phyloP scores from a whole-genome alignment of 2,888 invertebrate species.

The Helicoverpa assulta region DNA sequence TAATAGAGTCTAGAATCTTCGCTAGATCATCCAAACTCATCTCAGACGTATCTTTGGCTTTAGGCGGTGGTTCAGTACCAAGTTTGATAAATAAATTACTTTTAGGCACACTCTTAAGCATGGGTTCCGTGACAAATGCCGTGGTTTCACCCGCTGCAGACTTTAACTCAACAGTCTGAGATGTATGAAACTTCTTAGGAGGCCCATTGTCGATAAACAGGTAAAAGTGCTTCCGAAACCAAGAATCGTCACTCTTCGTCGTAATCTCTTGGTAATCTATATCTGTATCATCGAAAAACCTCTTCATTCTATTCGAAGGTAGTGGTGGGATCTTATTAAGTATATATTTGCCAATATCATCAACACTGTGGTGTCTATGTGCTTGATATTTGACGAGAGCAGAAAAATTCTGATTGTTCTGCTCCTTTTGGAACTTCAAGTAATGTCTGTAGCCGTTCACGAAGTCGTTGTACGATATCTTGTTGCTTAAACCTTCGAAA shows the following conservation, averaged over 20 bases:
- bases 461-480: conserved; percentile 79
- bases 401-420: conserved; percentile 77
- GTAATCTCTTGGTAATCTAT: conserved; percentile 79
- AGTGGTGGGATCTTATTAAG: conserved; percentile 79
- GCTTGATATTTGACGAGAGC: conserved; percentile 81
- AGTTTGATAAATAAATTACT: conserved; percentile 14
- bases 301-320: conserved; percentile 60
- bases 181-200: conserved; percentile 77
- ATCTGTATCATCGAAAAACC: conserved; percentile 74
- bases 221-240: conserved; percentile 83
- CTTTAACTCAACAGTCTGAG: conserved; percentile 76
- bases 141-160: conserved; percentile 43
- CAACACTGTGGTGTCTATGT: conserved; percentile 82
- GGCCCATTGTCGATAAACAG: conserved; percentile 75
- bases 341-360: conserved; percentile 85
- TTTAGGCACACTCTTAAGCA: neutral
- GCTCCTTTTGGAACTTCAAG: conserved; percentile 78
- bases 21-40: conserved; percentile 45
- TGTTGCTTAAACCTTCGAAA: conserved; percentile 72
- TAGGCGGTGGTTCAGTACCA: neutral
- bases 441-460: conserved; percentile 84
- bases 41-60: neutral
- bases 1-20: conserved; percentile 32
- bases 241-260: conserved; percentile 80
- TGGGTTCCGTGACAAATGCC: neutral